Percentiles rank a stretch among this genome's conserved stretches.
These are phyloP conservation scores for Scelioninae gen. 2 DNA, from an alignment of 2,888 invertebrate genomes.

Conservation along the genomic window DNA sequence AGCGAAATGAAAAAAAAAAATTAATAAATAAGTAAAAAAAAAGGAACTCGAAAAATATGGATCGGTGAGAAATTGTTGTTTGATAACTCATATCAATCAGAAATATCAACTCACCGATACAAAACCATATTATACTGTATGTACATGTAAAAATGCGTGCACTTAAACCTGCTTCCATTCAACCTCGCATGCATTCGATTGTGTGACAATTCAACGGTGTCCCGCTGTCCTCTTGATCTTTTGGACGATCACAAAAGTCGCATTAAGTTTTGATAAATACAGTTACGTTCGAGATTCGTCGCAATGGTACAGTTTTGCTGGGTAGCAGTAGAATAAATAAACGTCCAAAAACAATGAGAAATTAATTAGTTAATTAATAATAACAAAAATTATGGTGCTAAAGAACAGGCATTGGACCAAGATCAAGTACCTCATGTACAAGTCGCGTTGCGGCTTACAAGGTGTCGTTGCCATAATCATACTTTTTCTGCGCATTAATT, in stretches of 20 bases:
- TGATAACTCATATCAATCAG: no score
- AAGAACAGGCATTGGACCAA: conserved; percentile 42
- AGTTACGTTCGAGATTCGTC: conserved; percentile 4
- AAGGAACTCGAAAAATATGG: no score
- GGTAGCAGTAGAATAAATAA: conserved; percentile 38
- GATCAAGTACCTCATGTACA: conserved; percentile 51
- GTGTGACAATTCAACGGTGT: conserved; percentile 9
- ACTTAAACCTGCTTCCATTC: conserved; percentile 36
- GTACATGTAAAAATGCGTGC: conserved; percentile 45
- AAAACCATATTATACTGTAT: conserved; percentile 49
- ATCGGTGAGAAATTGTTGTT: no score
- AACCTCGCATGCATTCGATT: conserved; percentile 39
- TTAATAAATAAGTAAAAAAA: no score
- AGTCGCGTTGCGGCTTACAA: conserved; percentile 31
- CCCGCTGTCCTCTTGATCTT: background rate
- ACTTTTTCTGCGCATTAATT: conserved; percentile 51
- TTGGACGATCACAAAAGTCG: conserved; percentile 3
- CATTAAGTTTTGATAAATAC: no score
- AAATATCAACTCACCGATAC: conserved; percentile 30
- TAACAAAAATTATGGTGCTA: conserved; percentile 9
- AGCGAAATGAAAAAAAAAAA: background rate
- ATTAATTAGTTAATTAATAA: conserved; percentile 9
- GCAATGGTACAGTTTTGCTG: conserved; percentile 19
- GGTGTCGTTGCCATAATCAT: background rate
- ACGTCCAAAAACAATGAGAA: conserved; percentile 18